These are phyloP conservation scores for Polyploca ridens DNA, from an alignment of 2,888 invertebrate genomes.

Conservation along the genomic window DNA sequence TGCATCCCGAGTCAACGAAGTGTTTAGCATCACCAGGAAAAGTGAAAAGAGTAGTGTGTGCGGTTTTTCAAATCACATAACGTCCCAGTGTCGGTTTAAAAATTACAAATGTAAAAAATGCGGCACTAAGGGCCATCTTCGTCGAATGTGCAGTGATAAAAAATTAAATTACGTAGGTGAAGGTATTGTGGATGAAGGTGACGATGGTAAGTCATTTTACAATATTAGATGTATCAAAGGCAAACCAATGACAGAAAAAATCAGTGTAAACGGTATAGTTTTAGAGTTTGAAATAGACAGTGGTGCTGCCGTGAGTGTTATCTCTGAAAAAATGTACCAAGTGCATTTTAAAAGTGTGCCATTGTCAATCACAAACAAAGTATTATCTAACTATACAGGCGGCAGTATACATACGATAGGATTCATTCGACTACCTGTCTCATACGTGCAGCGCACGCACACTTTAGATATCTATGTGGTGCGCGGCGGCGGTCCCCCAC, in stretches of 20 bases:
- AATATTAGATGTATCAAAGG: conserved; percentile 28
- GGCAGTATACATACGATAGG: conserved; percentile 16
- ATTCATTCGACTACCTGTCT: conserved; percentile 6
- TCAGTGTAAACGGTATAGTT: conserved; percentile 19
- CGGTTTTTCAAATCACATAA: conserved; percentile 26
- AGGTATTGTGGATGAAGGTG: conserved; percentile 22
- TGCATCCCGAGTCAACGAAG: not conserved
- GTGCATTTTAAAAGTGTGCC: conserved; percentile 17
- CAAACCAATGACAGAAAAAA: conserved; percentile 26
- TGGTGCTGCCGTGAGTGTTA: conserved; percentile 16
- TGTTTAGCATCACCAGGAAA: conserved; percentile 24
- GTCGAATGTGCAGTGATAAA: conserved; percentile 23
- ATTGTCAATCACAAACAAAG: conserved; percentile 19
- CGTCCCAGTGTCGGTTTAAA: conserved; percentile 24
- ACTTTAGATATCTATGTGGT: conserved; percentile 20
- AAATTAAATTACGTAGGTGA: conserved; percentile 23
- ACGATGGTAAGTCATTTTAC: conserved; percentile 30
- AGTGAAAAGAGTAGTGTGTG: conserved; percentile 33
- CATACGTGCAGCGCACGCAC: conserved; percentile 10
- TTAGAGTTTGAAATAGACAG: conserved; percentile 20
- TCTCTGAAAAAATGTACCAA: conserved; percentile 10
- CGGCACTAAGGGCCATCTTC: conserved; percentile 23
- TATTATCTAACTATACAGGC: conserved; percentile 20
- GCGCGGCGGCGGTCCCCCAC: conserved; percentile 22
- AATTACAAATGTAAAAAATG: conserved; percentile 30